These are phyloP conservation scores for Sander vitreus DNA, from an alignment of 2,113 vertebrate species.

Conservation along the genomic window DNA sequence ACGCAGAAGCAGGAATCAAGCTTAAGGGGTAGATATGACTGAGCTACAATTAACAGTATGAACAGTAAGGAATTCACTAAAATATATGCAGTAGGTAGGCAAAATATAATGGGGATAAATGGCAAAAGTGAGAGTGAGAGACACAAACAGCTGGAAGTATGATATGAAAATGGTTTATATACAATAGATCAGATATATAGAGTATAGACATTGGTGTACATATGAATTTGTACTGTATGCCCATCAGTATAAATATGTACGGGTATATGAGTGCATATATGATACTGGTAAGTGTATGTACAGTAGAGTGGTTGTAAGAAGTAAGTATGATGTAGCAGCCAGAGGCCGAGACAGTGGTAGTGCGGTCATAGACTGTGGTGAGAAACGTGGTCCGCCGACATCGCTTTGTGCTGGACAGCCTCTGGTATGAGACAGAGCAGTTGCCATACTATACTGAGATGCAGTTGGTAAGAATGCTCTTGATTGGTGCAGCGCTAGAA, in stretches of 20 bases:
- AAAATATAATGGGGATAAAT: not conserved
- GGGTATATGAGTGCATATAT: not conserved
- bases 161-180: not conserved
- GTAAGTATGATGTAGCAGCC: not conserved
- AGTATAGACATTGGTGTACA: not conserved
- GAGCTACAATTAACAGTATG: too few relatives aligned
- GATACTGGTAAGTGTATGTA: not conserved
- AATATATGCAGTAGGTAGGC: not conserved
- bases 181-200: too few relatives aligned
- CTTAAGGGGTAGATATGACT: too few relatives aligned
- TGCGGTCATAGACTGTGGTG: too few relatives aligned
- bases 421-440: not conserved
- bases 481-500: not conserved
- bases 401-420: not conserved
- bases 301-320: not conserved
- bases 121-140: not conserved
- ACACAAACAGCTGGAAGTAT: not conserved
- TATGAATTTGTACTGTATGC: not conserved
- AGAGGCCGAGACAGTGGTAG: not conserved
- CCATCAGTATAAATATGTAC: not conserved
- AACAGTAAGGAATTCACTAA: not conserved
- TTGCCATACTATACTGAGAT: too few relatives aligned
- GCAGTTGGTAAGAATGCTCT: not conserved
- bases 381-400: not conserved
- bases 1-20: too few relatives aligned